A percentile compares a stretch with the other conserved stretches of the same genome.
phyloP scores from a whole-genome alignment of 2,797 vertebrate genomes.

The Chiroxiphia lanceolata region DNA sequence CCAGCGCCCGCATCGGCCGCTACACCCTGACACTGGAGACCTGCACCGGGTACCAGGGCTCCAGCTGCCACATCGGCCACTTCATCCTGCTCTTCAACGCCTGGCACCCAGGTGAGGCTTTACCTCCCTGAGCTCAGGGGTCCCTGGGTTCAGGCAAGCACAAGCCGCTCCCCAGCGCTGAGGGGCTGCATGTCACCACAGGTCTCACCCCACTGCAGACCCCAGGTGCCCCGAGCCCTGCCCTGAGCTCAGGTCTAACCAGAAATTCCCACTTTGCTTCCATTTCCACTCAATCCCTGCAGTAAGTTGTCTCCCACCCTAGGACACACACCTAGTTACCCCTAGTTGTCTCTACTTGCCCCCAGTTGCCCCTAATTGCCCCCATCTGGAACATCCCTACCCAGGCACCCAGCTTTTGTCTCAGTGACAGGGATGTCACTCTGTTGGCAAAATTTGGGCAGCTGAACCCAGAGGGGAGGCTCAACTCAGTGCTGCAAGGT shows the following conservation, averaged over 20 bases:
- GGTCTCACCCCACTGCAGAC: background rate
- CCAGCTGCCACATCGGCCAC: constrained; percentile 61
- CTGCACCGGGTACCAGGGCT: constrained; percentile 59
- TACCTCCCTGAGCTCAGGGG: rapidly evolving
- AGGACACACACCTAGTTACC: background rate
- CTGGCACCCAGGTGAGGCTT: constrained; percentile 78
- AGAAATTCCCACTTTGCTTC: background rate
- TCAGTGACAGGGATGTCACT: background rate
- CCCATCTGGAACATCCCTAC: background rate
- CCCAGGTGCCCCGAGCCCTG: too few species aligned
- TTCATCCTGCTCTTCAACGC: constrained; percentile 77
- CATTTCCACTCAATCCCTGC: rapidly evolving
- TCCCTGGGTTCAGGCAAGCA: background rate
- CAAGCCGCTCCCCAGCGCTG: rapidly evolving
- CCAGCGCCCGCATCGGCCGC: constrained; percentile 62
- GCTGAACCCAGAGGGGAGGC: background rate
- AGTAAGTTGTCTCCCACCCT: background rate
- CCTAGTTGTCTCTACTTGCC: background rate
- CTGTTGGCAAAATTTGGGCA: background rate
- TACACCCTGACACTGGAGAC: constrained; percentile 71
- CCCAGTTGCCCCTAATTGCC: background rate
- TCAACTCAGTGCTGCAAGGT: background rate
- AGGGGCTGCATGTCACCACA: rapidly evolving
- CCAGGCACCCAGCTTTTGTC: background rate
- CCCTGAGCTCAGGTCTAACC: background rate